Evolutionary conservation across 2,113 vertebrate species (phyloP), one percentile per base, ranked within the genome.

Genomic region (Phylloscopus whistleri): DNA sequence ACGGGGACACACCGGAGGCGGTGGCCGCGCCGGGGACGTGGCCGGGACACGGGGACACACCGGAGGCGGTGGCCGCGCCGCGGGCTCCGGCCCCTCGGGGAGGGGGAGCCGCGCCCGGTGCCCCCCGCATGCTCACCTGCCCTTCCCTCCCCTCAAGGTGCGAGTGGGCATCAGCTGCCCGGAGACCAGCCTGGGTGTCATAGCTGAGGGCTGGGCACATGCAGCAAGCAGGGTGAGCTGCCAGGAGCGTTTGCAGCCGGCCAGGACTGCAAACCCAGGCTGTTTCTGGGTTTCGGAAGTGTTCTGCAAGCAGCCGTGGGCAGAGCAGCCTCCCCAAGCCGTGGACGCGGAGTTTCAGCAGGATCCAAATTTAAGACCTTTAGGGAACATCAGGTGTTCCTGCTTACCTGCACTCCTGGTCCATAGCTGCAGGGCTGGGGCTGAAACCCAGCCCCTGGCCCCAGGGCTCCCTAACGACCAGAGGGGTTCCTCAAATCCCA

Each of bases 61-160:
- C 0, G 92, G 70, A 1, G 0, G 4, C 0, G 7, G 68, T 3
- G 53, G 69, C 26, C 0, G 11, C 4, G n/a, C 4, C 8, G 0
- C 1, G 81, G 23, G 84, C 33, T 22, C 30, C 1, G 7, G 44
- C 3, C 26, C 43, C 31, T 0, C 0, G 27, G 21, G 83, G 16
- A 68, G 3, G 7, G 16, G n/a, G 16, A 49, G 84, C 66, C 10
- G 7, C 1, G 58, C n/a, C 10, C 77, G 0, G 6, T 0, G 27
- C n/a, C 3, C 0, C 27, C 30, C 2, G 17, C 63, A 2, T 0
- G 39, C 27, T 13, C 31, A 16, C 27, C 55, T 9, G 11, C 4
- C 3, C n/a, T 41, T 17, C 11, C 53, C 39, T 17, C 11, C 53
- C 39, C 5, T n/a, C n/a, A 4, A 7, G 28, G 33, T 6, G 35